Evolutionary conservation across 35 echinoderm and acorn worm species (phyloP), one percentile per base, ranked within the genome.

Genomic region (Eucidaris tribuloides): DNA sequence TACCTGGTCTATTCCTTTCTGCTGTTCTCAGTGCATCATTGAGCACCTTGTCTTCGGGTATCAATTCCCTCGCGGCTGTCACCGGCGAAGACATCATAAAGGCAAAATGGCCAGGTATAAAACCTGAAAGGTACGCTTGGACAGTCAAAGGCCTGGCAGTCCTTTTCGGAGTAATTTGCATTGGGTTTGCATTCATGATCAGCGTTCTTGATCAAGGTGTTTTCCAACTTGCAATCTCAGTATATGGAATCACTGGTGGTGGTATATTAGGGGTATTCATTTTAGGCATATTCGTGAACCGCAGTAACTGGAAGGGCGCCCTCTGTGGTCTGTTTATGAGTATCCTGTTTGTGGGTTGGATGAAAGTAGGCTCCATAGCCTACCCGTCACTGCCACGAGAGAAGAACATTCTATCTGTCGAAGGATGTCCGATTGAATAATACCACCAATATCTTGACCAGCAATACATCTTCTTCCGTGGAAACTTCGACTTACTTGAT

Each of bases 1-100:
- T 98, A 37, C 95, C 95, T 11, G 95, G 95, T 28, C 61, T 98
- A 11, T 98, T 98, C 71, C 76, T 87, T 3, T 89, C 95, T 11
- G 83, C 90, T 19, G 82, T 98, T 23, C 89, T 98, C 66, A 98
- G 95, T 34, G 95, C 85, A 5, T 91, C 95, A 4, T 55, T 98
- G 36, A 87, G 85, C 33, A 79, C 85, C 5, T 37, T 87, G 4
- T 87, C 85, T 11, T 87, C 89, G 13, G 89, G 89, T 29, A 76
- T 91, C 3, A 91, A 91, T 55, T 72, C 89, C 3, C 38, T 85
- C 45, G 72, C 89, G 4, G 82, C 89, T 15, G 89, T 91, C 9
- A 64, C 74, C 4, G 82, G 60, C 6, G 82, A 91, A 58, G 88
- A 91, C 49, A 34, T 82, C 11, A 48, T 91, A 23, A 91, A 79